Base-by-base conservation (phyloP, 1,140 invertebrate species). In the Macrobrachium nipponense region DNA sequence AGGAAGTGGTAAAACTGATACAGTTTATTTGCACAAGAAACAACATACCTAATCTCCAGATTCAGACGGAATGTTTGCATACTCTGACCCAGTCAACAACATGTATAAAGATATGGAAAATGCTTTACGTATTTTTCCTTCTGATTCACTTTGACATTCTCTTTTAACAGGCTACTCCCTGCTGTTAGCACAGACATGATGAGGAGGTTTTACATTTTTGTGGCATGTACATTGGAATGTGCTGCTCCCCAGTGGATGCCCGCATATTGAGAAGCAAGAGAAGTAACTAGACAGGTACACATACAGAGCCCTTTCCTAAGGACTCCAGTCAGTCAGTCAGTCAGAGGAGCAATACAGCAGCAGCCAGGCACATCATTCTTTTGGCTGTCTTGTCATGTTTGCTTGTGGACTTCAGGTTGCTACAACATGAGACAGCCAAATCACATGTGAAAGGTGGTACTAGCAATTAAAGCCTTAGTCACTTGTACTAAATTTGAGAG, bases 21-120 rank as follows among this genome's bases (percentile, higher is more conserved):
- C 62, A 73, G 80, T 68, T 81, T 72, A 86, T 79, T 72, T 80
- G 58, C 64, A 86, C 66, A 72, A 61, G 78, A 72, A 86, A 86
- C 77, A 86, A 51, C 80, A 76, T 80, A 86, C 83, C 64, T 79
- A 84, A 86, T 86, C 83, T 86, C 83, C 83, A 86, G 83, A 86
- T 86, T 79, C 77, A 86, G 76, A 86, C 83, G 83, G 83, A 86
- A 86, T 86, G 83, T 86, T 84, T 86, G 68, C 83, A 86, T 86
- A 86, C 83, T 79, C 76, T 23, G 76, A 86, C 83, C 77, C 82
- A 70, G 76, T 86, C 76, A 79, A 72, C 61, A 86, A 72, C 70
- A 86, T 86, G 77, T 86, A 64, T 72, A 70, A 36, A 43, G 68
- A 86, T 20, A 58, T 8, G 64, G 59, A 51, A 80, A 51, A 72